Evolutionary conservation across 1,140 invertebrate genomes (phyloP).

Genomic region (Metopolophium dirhodum): DNA sequence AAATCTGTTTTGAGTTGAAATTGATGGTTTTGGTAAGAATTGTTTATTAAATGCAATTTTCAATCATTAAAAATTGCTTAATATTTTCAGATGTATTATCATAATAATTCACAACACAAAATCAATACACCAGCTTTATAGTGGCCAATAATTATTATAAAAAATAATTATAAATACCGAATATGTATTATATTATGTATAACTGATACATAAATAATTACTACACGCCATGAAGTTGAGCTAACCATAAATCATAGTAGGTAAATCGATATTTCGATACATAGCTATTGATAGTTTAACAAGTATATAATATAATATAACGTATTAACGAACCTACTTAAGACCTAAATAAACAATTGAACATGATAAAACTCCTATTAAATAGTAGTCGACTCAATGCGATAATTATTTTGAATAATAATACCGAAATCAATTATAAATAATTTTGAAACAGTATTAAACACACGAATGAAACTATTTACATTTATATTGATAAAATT

Average conservation of each 20-base stretch:
- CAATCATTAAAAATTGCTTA: too few species aligned
- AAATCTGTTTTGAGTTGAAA: too few species aligned
- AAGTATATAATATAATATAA: background rate
- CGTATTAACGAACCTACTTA: background rate
- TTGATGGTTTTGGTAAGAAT: too few species aligned
- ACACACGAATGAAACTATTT: slow-evolving; percentile 1
- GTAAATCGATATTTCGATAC: background rate
- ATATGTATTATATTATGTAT: background rate
- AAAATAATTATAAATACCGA: background rate
- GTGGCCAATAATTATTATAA: too few species aligned
- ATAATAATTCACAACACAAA: too few species aligned
- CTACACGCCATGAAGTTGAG: too few species aligned
- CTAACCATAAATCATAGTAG: too few species aligned
- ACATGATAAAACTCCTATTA: too few species aligned
- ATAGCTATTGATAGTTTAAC: background rate
- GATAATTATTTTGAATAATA: background rate
- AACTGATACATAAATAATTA: background rate
- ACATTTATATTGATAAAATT: background rate
- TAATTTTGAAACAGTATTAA: background rate
- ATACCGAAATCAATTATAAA: slow-evolving; percentile 25
- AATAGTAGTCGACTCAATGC: background rate
- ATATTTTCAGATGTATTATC: too few species aligned
- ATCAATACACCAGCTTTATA: background rate
- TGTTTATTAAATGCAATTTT: too few species aligned
- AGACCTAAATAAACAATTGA: background rate